Base-by-base conservation (phyloP, 2,888 invertebrate species). In the Actias luna region DNA sequence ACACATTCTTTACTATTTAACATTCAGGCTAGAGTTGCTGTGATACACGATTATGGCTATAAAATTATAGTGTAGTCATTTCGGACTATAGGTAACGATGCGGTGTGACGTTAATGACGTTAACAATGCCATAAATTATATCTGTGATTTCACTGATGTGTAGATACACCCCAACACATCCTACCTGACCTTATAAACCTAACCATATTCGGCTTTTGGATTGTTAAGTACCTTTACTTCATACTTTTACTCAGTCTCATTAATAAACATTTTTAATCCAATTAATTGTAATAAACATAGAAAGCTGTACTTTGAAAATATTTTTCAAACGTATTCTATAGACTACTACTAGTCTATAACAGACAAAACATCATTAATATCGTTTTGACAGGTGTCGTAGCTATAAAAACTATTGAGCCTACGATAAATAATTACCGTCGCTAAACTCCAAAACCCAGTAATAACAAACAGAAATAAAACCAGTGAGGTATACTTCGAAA, bases 1-100 rank as follows among this genome's bases (percentile, higher is more conserved):
- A 87, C 85, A 87, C 84, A 84, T 87, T 88, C 87, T 88, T 87
- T 83, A 88, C 87, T 86, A 87, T 84, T 86, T 84, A 82, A 88
- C 85, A 85, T 86, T 88, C 91, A 92, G 82, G 91, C 92, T 92
- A 92, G 91, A 92, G 90, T 91, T 90, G 87, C 91, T 92, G 92
- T 91, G 91, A 92, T 91, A 92, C 89, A 89, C 83, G 85, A 85
- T 85, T 85, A 84, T 89, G 91, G 87, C 92, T 87, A 87, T 84
- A 87, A 86, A 83, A 74, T 77, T 84, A 83, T 87, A 85, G 79
- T 82, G 80, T 87, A 86, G 85, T 88, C 81, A 79, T 82, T 83
- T 84, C 84, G 83, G 86, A 80, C 83, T 82, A 82, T 76, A 79
- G 74, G 75, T 79, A 75, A 77, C 77, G 78, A 76, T 76, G 74